Base-by-base conservation (phyloP, 1,140 invertebrate species). In the Brachionus sp. region DNA sequence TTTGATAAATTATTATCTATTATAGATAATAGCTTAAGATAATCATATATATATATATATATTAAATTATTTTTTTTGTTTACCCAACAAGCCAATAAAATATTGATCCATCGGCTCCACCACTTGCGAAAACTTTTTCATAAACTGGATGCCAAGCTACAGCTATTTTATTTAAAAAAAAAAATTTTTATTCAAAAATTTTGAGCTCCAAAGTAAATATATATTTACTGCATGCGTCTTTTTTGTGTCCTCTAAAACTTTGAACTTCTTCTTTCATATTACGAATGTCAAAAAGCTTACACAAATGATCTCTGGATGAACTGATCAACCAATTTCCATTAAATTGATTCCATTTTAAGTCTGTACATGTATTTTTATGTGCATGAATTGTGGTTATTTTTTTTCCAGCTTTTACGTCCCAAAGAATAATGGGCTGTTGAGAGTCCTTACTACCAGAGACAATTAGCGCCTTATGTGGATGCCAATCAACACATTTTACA, bases 251-350 rank as follows among this genome's bases (percentile, higher is more conserved):
- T 85, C 96, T 92, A 89, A 98, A 99, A 7, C 95, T 94, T 90
- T 98, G 96, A 33, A 99, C 91, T 89, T 98, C 97, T 87, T 94
- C 93, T 84, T 89, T 90, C 86, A 99, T 90, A 90, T 98, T 98
- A 77, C 98, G 91, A 85, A 99, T 93, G 88, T 99, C 98, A 90
- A 99, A 99, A 39, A 99, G 89, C 89, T 99, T 99, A 3, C 99
- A 91, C 53, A 99, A 90, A 90, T 99, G 97, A 90, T 99, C 98
- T 84, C 98, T 90, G 9, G 96, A 98, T 0, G 96, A 97, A 10
- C 97, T 98, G n/a, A 99, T 92, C 44, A 99, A 89, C 97, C 98
- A 99, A 89, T 99, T 98, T 1, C 98, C 98, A 91, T 99, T 99
- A 39, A 84, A 70, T 75, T 93, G 92, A 90, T 99, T 99, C 97